Percentiles rank a stretch among this genome's conserved stretches.
Conservation (phyloP, 2,888 invertebrate species). For the Leucophenga montana region DNA sequence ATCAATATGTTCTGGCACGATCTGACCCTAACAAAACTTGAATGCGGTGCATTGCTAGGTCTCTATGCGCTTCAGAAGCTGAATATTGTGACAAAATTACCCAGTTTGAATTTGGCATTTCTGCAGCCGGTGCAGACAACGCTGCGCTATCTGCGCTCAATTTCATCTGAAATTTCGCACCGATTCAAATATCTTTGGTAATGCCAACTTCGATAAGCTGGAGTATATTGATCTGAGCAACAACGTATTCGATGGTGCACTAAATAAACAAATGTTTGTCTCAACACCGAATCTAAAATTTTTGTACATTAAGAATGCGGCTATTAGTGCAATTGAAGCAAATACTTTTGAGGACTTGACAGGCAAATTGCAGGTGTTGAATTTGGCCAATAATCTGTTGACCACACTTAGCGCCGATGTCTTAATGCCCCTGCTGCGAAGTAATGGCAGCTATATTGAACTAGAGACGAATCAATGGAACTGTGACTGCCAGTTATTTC, state of each 20-base stretch:
- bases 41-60: conserved; percentile 61
- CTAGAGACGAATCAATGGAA: conserved; percentile 61
- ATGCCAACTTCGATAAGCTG: conserved; percentile 51
- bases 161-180: conserved; percentile 47
- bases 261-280: conserved; percentile 50
- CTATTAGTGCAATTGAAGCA: conserved; percentile 53
- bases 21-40: conserved; percentile 47
- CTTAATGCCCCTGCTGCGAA: conserved; percentile 42
- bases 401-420: conserved; percentile 46
- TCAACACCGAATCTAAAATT: conserved; percentile 56
- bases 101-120: conserved; percentile 51
- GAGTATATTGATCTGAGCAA: conserved; percentile 59
- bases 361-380: conserved; percentile 50
- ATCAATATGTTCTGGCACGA: conserved; percentile 46
- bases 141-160: conserved; percentile 55
- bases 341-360: conserved; percentile 58
- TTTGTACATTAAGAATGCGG: conserved; percentile 52
- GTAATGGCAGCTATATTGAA: conserved; percentile 42
- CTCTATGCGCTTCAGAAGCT: conserved; percentile 56
- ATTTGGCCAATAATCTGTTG: conserved; percentile 61
- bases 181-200: conserved; percentile 54
- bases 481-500: conserved; percentile 58
- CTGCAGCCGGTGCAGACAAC: conserved; percentile 66
- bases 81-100: conserved; percentile 50
- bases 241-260: conserved; percentile 55